Percentiles rank a stretch among this genome's conserved stretches.
phyloP scores from a whole-genome alignment of 2,797 vertebrate genomes.

The Anguilla obscura region DNA sequence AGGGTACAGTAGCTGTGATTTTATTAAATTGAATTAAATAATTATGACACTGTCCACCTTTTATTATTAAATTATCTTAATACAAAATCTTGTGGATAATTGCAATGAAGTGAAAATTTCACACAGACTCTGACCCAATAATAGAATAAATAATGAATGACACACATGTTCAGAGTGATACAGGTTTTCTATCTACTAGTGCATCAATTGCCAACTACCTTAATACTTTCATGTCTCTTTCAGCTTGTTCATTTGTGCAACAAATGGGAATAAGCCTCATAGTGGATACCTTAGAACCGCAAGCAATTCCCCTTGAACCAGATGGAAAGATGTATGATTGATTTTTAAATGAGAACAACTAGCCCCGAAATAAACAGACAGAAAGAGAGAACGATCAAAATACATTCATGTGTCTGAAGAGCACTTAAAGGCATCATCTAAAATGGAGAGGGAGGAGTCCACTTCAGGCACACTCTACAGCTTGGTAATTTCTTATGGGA shows the following conservation, averaged over 20 bases:
- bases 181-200: too few species aligned
- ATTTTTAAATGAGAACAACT: constrained; percentile 23
- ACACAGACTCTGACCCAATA: too few species aligned
- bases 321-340: constrained; percentile 14
- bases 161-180: neutral
- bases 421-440: constrained; percentile 27
- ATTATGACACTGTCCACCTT: neutral
- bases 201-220: too few species aligned
- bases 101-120: too few species aligned
- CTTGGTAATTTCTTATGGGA: constrained; percentile 47
- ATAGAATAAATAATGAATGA: neutral
- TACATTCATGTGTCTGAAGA: constrained; percentile 35
- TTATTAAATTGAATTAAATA: neutral
- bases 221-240: neutral
- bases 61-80: neutral
- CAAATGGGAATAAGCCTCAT: neutral
- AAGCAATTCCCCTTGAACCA: constrained; percentile 1
- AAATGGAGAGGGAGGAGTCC: constrained; percentile 44
- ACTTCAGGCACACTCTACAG: constrained; percentile 39
- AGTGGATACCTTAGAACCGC: neutral
- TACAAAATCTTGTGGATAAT: too few species aligned
- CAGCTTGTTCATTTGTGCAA: neutral
- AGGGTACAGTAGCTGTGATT: neutral
- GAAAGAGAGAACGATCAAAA: constrained; percentile 8
- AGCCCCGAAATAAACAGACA: neutral